Percentiles rank a stretch among this genome's conserved stretches.
Conservation (phyloP, 2,797 vertebrate species). For the Protosalanx chinensis region DNA sequence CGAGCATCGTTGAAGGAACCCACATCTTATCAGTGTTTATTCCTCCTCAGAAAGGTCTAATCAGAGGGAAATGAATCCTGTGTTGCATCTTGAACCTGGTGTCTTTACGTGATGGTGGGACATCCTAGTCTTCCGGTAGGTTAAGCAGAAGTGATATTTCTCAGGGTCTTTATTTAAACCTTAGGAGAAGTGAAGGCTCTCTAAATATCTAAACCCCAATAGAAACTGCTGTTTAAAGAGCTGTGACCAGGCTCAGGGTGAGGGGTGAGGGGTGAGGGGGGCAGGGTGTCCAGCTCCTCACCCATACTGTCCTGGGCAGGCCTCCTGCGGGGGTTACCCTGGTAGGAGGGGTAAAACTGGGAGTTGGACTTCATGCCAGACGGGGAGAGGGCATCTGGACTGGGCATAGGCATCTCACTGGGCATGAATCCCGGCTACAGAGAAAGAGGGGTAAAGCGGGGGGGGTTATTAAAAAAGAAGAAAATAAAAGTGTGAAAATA, state of each 20-base stretch:
- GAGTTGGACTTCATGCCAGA: conserved; percentile 80
- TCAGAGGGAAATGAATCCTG: conserved; percentile 33
- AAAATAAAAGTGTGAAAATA: not conserved
- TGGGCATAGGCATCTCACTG: conserved; percentile 83
- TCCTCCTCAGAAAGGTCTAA: conserved; percentile 37
- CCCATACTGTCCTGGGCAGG: conserved; percentile 81
- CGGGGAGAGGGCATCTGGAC: conserved; percentile 82
- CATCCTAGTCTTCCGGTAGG: not conserved
- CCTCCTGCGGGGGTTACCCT: conserved; percentile 75
- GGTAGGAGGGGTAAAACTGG: conserved; percentile 84
- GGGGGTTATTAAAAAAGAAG: not conserved
- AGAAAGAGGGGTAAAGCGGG: not conserved
- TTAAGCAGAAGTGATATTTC: conserved; percentile 50
- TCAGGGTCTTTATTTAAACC: conserved; percentile 29
- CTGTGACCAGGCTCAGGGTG: not conserved
- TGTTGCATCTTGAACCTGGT: conserved; percentile 15
- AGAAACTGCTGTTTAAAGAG: conserved; percentile 2
- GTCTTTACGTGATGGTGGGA: not conserved
- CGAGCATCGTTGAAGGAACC: conserved; percentile 24
- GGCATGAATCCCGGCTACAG: conserved; percentile 81
- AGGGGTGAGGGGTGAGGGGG: too few species aligned
- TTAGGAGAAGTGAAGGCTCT: conserved; percentile 43
- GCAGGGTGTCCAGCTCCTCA: conserved; percentile 58
- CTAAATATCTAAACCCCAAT: conserved; percentile 28
- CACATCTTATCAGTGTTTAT: conserved; percentile 28